Conservation (phyloP, 2,797 vertebrate genomes). For the Pristis pectinata region DNA sequence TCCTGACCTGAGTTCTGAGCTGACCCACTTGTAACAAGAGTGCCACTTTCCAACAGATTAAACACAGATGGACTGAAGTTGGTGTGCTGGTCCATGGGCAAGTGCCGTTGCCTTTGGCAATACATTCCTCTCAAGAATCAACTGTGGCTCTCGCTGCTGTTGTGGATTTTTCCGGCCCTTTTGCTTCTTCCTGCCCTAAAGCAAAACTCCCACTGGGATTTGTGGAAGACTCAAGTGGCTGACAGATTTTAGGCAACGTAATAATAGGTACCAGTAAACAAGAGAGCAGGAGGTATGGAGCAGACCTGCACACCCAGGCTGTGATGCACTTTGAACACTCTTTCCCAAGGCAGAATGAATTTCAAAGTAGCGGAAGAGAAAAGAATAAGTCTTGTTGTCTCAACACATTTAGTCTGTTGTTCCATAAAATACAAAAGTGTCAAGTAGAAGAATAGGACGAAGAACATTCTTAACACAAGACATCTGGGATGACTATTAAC, state of each 20-base stretch:
- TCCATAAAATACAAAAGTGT: background rate
- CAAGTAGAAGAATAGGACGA: background rate
- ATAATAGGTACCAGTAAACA: background rate
- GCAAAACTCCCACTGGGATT: conserved; percentile 2
- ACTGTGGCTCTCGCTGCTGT: conserved; percentile 17
- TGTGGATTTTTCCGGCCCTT: conserved; percentile 41
- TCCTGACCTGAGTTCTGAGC: background rate
- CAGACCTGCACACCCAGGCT: background rate
- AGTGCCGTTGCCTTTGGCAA: background rate
- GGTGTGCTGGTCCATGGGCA: background rate
- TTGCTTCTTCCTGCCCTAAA: conserved; percentile 34
- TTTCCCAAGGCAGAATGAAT: background rate
- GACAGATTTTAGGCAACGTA: background rate
- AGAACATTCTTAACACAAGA: background rate
- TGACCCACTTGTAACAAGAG: conserved; percentile 16
- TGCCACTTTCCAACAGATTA: conserved; percentile 7
- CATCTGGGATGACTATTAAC: background rate
- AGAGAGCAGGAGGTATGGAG: background rate
- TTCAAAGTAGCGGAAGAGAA: background rate
- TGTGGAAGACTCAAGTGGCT: background rate
- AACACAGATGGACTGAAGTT: background rate
- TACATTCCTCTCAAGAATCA: conserved; percentile 36
- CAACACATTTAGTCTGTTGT: background rate
- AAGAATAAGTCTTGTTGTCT: background rate
- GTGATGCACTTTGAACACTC: background rate